These are phyloP conservation scores for Drosophila fulvimacula DNA, from an alignment of 2,888 invertebrate genomes.

Conservation along the genomic window DNA sequence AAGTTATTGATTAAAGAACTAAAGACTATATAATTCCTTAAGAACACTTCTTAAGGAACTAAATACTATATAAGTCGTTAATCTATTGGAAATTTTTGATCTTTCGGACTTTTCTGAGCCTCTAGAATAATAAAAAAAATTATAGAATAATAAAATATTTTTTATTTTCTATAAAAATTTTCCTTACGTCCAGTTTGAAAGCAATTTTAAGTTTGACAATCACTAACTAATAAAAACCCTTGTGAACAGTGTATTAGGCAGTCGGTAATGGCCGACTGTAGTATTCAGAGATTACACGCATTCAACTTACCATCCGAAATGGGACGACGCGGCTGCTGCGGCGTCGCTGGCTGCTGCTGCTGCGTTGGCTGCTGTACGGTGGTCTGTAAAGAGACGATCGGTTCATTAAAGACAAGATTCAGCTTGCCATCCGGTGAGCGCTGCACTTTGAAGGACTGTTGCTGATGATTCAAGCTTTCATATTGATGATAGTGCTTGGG, in stretches of 20 bases:
- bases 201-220: background rate
- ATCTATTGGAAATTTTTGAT: too few relatives aligned
- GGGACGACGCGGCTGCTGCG: slow-evolving; percentile 39
- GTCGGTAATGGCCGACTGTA: background rate
- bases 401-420: slow-evolving; percentile 83
- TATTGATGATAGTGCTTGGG: slow-evolving; percentile 65
- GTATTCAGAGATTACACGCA: background rate
- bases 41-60: too few relatives aligned
- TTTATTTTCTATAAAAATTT: too few relatives aligned
- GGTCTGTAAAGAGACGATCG: slow-evolving; percentile 75
- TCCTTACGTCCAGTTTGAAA: too few relatives aligned
- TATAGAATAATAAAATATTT: too few relatives aligned
- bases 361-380: slow-evolving; percentile 12
- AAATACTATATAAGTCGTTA: too few relatives aligned
- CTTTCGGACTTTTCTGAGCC: too few relatives aligned
- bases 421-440: slow-evolving; percentile 83
- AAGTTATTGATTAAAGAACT: too few relatives aligned
- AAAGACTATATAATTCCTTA: too few relatives aligned
- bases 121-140: too few relatives aligned
- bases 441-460: slow-evolving; percentile 83
- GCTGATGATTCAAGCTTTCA: slow-evolving; percentile 69
- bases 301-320: slow-evolving; percentile 57
- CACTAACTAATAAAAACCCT: too few relatives aligned
- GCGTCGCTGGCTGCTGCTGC: slow-evolving; percentile 5
- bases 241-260: slow-evolving; percentile 5